phyloP scores from a whole-genome alignment of 2,888 invertebrate species.

The Xylota sylvarum region DNA sequence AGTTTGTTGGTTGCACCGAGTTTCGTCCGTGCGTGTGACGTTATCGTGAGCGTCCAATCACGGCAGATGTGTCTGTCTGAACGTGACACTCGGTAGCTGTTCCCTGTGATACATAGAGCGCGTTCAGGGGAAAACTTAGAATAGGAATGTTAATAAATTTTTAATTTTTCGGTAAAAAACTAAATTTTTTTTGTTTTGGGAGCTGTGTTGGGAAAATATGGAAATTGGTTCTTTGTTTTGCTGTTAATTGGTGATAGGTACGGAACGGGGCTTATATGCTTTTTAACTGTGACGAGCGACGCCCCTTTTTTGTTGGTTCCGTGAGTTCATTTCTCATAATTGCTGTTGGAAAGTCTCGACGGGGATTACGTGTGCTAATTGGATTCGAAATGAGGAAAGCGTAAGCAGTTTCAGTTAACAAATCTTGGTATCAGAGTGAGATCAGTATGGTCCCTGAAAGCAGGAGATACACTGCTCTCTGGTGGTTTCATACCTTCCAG shows the following conservation, averaged over 20 bases:
- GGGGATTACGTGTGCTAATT: conserved; percentile 35
- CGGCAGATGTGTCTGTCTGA: conserved; percentile 52
- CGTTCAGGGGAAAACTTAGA: conserved; percentile 31
- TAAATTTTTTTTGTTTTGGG: conserved; percentile 38
- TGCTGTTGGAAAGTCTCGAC: conserved; percentile 1
- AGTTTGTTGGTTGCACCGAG: conserved; percentile 10
- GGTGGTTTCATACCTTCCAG: too few species aligned
- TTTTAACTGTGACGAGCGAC: conserved; percentile 35
- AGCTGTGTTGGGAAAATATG: conserved; percentile 57
- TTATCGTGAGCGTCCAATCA: conserved; percentile 74
- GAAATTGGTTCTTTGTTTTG: conserved; percentile 67
- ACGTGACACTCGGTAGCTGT: conserved; percentile 59
- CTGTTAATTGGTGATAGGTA: conserved; percentile 19
- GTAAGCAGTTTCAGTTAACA: too few species aligned
- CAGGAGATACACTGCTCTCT: too few species aligned
- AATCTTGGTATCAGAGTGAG: too few species aligned
- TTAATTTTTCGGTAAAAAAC: conserved; percentile 54
- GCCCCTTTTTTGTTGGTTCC: conserved; percentile 14
- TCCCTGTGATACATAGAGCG: conserved; percentile 5
- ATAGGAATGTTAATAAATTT: conserved; percentile 63
- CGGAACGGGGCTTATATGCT: background rate
- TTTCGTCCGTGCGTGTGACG: conserved; percentile 45
- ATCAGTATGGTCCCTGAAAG: too few species aligned
- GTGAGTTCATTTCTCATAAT: conserved; percentile 14
- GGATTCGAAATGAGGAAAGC: background rate